Evolutionary conservation across 2,113 vertebrate species (phyloP).

Genomic region (Spea bombifrons): DNA sequence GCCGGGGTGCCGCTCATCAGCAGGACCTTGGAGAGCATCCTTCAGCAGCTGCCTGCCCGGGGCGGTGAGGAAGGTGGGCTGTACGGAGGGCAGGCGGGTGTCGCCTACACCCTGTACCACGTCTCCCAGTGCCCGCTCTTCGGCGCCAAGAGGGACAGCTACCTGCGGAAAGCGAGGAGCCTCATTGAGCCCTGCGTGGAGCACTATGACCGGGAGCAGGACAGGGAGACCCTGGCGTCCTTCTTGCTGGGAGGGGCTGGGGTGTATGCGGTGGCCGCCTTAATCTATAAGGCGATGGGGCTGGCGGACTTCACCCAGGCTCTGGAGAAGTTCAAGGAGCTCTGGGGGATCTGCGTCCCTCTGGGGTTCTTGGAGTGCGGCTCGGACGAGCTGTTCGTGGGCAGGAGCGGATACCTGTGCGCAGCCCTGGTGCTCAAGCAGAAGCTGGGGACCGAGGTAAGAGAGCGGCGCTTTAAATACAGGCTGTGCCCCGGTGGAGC

Average conservation of each 20-base stretch:
- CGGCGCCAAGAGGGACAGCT: slow-evolving; percentile 67
- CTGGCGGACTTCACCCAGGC: slow-evolving; percentile 71
- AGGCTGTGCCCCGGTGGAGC: background rate
- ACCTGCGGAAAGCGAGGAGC: slow-evolving; percentile 75
- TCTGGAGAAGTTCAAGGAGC: slow-evolving; percentile 76
- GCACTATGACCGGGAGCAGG: slow-evolving; percentile 72
- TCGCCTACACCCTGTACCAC: slow-evolving; percentile 84
- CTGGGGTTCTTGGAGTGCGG: slow-evolving; percentile 83
- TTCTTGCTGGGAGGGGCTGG: slow-evolving; percentile 82
- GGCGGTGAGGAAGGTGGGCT: slow-evolving; percentile 74
- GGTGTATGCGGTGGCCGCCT: slow-evolving; percentile 76
- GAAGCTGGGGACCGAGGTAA: slow-evolving; percentile 83
- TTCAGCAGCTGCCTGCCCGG: slow-evolving; percentile 56
- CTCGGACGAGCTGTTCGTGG: slow-evolving; percentile 87
- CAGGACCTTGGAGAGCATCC: slow-evolving; percentile 63
- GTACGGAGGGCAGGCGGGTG: slow-evolving; percentile 78
- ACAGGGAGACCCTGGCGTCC: slow-evolving; percentile 76
- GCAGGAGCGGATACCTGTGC: slow-evolving; percentile 82
- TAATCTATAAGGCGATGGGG: slow-evolving; percentile 78
- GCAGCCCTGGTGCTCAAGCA: slow-evolving; percentile 81
- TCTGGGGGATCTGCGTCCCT: slow-evolving; percentile 75
- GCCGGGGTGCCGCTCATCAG: slow-evolving; percentile 68
- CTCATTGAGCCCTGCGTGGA: slow-evolving; percentile 77
- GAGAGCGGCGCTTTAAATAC: slow-evolving; percentile 6
- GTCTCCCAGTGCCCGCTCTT: slow-evolving; percentile 79